phyloP scores from a whole-genome alignment of 1,140 invertebrate species.

The Drosophila nigromelanica region DNA sequence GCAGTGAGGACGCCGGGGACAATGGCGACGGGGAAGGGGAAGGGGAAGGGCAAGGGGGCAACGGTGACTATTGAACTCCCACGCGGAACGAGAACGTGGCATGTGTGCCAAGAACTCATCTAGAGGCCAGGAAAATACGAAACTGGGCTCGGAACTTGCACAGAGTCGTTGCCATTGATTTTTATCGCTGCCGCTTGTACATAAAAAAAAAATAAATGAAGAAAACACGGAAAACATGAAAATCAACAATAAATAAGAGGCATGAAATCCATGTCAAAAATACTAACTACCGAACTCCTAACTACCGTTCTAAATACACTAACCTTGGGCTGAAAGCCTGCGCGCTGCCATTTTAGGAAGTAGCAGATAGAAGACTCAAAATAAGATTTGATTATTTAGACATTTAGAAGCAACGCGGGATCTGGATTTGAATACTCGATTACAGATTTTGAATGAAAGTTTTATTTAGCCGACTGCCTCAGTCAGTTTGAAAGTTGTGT shows the following conservation, averaged over 20 bases:
- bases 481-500: too few relatives aligned
- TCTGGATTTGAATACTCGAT: too few relatives aligned
- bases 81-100: conserved; percentile 52
- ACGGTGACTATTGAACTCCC: conserved; percentile 59
- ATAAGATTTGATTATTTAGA: too few relatives aligned
- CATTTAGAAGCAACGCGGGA: too few relatives aligned
- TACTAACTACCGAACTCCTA: not conserved
- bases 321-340: not conserved
- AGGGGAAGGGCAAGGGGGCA: not conserved
- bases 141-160: conserved; percentile 29
- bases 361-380: too few relatives aligned
- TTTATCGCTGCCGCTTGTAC: conserved; percentile 46
- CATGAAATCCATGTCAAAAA: conserved; percentile 8
- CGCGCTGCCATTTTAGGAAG: not conserved
- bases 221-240: conserved; percentile 40
- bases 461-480: too few relatives aligned
- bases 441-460: too few relatives aligned
- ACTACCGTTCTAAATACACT: not conserved
- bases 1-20: not conserved
- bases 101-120: conserved; percentile 69
- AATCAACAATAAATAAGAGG: conserved; percentile 37
- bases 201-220: conserved; percentile 27
- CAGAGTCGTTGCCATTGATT: conserved; percentile 71
- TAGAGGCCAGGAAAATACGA: conserved; percentile 31
- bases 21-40: not conserved